Percentiles rank a stretch among this genome's conserved stretches.
phyloP scores from a whole-genome alignment of 2,113 vertebrate species.

The Todiramphus chloris region DNA sequence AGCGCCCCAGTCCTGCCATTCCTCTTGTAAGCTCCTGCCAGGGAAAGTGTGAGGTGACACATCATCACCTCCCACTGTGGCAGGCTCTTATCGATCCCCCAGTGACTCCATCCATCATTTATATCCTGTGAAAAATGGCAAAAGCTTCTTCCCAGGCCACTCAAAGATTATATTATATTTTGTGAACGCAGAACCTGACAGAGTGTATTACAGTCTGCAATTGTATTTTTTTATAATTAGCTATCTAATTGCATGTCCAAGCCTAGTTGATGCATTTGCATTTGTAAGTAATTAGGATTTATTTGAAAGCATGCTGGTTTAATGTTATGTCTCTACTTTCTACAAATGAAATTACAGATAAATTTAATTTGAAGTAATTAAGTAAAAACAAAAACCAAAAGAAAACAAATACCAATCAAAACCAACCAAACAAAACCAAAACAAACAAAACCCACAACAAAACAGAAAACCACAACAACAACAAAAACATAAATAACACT shows the following conservation, averaged over 20 bases:
- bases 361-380: slow-evolving; percentile 71
- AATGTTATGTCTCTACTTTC: slow-evolving; percentile 67
- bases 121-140: background rate
- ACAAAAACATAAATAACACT: background rate
- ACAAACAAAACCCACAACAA: no score
- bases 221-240: slow-evolving; percentile 52
- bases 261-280: slow-evolving; percentile 61
- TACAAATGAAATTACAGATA: slow-evolving; percentile 66
- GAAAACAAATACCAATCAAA: background rate
- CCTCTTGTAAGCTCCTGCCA: background rate
- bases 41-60: background rate
- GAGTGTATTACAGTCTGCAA: background rate
- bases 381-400: slow-evolving; percentile 18
- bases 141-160: background rate
- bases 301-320: slow-evolving; percentile 71
- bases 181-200: background rate
- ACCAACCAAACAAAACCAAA: background rate
- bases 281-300: slow-evolving; percentile 72
- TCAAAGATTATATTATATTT: background rate
- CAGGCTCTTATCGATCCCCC: background rate
- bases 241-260: slow-evolving; percentile 69
- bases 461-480: no score
- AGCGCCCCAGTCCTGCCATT: background rate
- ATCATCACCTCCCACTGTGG: background rate
- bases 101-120: background rate